Conservation (phyloP, 1,140 invertebrate genomes). For the Caenorhabditis briggsae region DNA sequence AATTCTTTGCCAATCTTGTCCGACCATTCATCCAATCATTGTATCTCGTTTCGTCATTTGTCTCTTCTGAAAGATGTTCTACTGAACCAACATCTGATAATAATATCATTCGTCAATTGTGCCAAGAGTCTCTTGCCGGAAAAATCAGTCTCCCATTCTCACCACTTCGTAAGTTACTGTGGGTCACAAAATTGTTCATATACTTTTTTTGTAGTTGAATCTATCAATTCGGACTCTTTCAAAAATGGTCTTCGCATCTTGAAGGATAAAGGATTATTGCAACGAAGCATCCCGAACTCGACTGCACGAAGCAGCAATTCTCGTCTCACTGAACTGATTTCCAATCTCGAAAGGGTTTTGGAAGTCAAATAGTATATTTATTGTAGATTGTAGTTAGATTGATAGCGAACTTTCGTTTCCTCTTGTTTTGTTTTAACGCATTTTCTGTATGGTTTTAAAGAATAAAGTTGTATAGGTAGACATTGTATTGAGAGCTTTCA, state of each 20-base stretch:
- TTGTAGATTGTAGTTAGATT: slow-evolving; percentile 23
- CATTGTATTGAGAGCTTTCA: no score
- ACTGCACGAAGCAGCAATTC: slow-evolving; percentile 14
- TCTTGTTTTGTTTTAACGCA: slow-evolving; percentile 26
- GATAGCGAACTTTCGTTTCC: neutral
- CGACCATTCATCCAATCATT: slow-evolving; percentile 64
- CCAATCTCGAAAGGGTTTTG: slow-evolving; percentile 21
- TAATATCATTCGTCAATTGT: slow-evolving; percentile 37
- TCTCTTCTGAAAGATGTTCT: slow-evolving; percentile 20
- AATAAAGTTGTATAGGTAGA: no score
- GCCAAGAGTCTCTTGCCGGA: slow-evolving; percentile 48
- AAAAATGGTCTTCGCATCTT: slow-evolving; percentile 55
- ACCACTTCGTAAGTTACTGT: slow-evolving; percentile 22
- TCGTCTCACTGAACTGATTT: slow-evolving; percentile 18
- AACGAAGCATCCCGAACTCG: neutral
- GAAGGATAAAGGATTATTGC: slow-evolving; percentile 52
- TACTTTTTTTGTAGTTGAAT: slow-evolving; percentile 56
- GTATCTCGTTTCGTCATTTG: slow-evolving; percentile 46
- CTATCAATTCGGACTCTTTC: slow-evolving; percentile 60
- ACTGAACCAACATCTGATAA: slow-evolving; percentile 26
- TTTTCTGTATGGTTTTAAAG: neutral
- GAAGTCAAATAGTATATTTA: slow-evolving; percentile 28
- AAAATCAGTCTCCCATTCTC: slow-evolving; percentile 32
- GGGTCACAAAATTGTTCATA: neutral
- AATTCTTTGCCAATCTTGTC: slow-evolving; percentile 63